Evolutionary conservation across 2,888 invertebrate species (phyloP).

Genomic region (Nemapogon koenigi): DNA sequence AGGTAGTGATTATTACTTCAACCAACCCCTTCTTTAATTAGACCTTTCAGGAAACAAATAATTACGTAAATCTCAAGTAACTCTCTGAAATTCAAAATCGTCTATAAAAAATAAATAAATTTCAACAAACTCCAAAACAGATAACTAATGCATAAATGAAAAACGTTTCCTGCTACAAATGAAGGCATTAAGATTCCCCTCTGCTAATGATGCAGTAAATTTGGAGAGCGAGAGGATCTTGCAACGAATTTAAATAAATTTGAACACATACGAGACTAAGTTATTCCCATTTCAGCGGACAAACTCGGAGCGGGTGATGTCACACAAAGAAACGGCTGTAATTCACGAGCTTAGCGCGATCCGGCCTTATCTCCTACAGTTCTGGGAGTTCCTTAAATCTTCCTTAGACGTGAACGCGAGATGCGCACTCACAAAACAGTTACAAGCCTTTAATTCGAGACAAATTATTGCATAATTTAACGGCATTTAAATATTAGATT

Average conservation of each 20-base stretch:
- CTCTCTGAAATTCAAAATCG: no score
- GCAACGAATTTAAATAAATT: conserved; percentile 45
- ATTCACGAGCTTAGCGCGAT: conserved; percentile 42
- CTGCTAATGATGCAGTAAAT: conserved; percentile 9
- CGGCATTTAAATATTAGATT: conserved; percentile 23
- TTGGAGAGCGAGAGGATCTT: conserved; percentile 25
- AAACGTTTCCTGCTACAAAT: conserved; percentile 5
- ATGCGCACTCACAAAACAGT: conserved; percentile 28
- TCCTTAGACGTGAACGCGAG: conserved; percentile 33
- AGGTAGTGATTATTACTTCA: not conserved
- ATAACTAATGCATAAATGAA: no score
- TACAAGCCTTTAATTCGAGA: conserved; percentile 43
- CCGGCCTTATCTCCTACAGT: conserved; percentile 43
- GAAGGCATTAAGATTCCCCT: conserved; percentile 8
- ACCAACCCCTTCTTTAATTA: no score
- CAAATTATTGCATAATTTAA: conserved; percentile 43
- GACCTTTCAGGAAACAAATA: no score
- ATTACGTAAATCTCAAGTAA: no score
- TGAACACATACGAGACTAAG: conserved; percentile 28
- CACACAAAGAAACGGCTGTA: conserved; percentile 39
- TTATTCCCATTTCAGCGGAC: conserved; percentile 25
- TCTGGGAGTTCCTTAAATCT: conserved; percentile 44
- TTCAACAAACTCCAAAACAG: no score
- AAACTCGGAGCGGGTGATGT: conserved; percentile 25
- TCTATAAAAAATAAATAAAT: no score